Evolutionary conservation across 35 echinoderm and acorn worm species (phyloP), one percentile per base, ranked within the genome.

Genomic region (Antedon bifida): DNA sequence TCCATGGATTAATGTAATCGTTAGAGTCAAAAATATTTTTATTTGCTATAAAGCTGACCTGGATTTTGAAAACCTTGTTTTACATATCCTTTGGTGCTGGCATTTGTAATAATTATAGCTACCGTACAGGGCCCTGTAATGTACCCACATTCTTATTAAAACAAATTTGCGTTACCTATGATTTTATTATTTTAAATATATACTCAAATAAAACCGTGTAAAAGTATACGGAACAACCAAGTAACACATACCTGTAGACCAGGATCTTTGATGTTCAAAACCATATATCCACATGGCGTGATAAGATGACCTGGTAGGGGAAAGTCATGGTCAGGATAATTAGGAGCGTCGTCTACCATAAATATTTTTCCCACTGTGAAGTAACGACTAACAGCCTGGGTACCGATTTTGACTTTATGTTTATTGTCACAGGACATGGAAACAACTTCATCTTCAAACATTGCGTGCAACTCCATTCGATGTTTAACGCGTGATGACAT

Each of bases 241-340:
- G n/a, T n/a, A n/a, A n/a, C n/a, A n/a, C 32, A 30, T n/a, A 75
- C 34, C 4, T 19, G 31, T 7, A 33, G 31, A 0, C 13, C 30
- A 33, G 74, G 29, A 30, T 75, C 73, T n/a, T 91, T 86, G 2
- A 13, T 82, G 5, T 29, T 23, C 5, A 75, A 31, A 13, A 76
- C 23, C 90, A 92, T 88, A 35, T 92, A 87, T 16, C 90, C 85
- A 36, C 31, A 33, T 34, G 82, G 76, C 0, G 86, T 79, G n/a
- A 88, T 81, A 0, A 85, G 39, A 39, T 92, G 79, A 0, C 86
- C 78, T 11, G 35, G 38, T 14, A n/a, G 11, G 5, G 90, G 85
- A 75, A 92, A 92, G 5, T 92, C 86, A 75, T 91, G 90, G 46
- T 91, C 90, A 3, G 44, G 74, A 30, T 83, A 74, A 46, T 87